Percentiles rank a stretch among this genome's conserved stretches.
These are phyloP conservation scores for Orientallactaga bullata DNA, from an alignment of 2,113 vertebrate species.

Conservation along the genomic window DNA sequence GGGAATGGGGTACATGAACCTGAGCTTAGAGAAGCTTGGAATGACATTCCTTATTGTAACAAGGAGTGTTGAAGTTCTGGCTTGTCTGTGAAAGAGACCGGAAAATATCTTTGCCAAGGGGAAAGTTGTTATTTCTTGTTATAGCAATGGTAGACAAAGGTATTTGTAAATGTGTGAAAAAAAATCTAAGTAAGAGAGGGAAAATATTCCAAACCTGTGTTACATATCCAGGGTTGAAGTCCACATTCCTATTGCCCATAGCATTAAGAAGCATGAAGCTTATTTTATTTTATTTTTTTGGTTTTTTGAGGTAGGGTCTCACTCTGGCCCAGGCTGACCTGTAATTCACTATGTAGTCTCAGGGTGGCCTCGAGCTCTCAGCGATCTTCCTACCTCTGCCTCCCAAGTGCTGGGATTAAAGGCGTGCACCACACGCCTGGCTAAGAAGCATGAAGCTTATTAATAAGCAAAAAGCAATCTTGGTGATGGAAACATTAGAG, in stretches of 20 bases:
- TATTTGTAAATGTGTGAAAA: conserved; percentile 1
- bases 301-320: too few relatives aligned
- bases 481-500: not conserved
- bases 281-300: too few relatives aligned
- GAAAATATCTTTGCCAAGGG: not conserved
- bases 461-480: not conserved
- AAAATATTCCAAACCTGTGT: not conserved
- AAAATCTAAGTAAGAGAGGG: not conserved
- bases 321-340: too few relatives aligned
- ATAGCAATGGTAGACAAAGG: not conserved
- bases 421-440: too few relatives aligned
- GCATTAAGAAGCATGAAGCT: not conserved
- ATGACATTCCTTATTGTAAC: not conserved
- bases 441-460: not conserved
- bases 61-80: not conserved
- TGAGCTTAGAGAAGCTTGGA: not conserved
- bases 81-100: conserved; percentile 20
- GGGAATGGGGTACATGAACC: not conserved
- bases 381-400: too few relatives aligned
- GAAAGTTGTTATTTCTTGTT: not conserved
- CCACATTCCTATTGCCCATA: not conserved
- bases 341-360: too few relatives aligned
- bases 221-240: not conserved
- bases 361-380: too few relatives aligned
- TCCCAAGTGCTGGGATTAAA: too few relatives aligned